Conservation (phyloP, 2,113 vertebrate genomes). For the Austrofundulus limnaeus region DNA sequence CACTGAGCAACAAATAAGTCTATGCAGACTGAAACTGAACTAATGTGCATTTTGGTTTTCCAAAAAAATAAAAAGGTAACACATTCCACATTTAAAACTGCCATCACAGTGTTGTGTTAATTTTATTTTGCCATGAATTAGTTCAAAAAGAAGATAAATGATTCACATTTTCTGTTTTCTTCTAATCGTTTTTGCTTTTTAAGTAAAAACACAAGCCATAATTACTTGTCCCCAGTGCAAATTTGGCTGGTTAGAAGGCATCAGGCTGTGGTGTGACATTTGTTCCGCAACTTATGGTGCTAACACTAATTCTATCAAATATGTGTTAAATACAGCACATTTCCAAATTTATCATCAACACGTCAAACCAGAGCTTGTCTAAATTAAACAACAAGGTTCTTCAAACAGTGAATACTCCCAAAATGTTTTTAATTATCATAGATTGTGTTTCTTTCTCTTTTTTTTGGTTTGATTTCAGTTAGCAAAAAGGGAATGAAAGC, state of each 20-base stretch:
- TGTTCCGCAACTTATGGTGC: constrained; percentile 35
- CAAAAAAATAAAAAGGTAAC: too few species aligned
- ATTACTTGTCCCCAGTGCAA: constrained; percentile 45
- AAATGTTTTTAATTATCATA: too few species aligned
- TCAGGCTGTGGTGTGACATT: constrained; percentile 30
- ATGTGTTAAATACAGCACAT: constrained; percentile 1
- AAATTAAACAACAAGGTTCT: neutral
- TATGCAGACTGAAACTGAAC: constrained; percentile 28
- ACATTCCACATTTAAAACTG: constrained; percentile 1
- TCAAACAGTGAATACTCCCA: too few species aligned
- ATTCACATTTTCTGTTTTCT: constrained; percentile 35
- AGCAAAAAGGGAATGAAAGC: too few species aligned
- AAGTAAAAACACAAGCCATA: constrained; percentile 30
- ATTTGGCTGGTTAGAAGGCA: constrained; percentile 21
- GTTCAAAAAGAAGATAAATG: neutral
- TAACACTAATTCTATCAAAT: constrained; percentile 71
- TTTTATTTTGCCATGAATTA: constrained; percentile 11
- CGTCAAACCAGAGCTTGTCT: neutral
- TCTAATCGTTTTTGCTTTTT: constrained; percentile 40
- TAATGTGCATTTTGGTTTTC: constrained; percentile 58
- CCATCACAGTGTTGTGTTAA: neutral
- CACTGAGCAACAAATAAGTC: constrained; percentile 40
- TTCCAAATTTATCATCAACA: neutral
- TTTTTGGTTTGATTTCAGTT: too few species aligned
- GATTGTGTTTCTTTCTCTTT: too few species aligned